Percentiles rank a stretch among this genome's conserved stretches.
These are phyloP conservation scores for Chloropsis cyanopogon DNA, from an alignment of 2,113 vertebrate species.

Conservation along the genomic window DNA sequence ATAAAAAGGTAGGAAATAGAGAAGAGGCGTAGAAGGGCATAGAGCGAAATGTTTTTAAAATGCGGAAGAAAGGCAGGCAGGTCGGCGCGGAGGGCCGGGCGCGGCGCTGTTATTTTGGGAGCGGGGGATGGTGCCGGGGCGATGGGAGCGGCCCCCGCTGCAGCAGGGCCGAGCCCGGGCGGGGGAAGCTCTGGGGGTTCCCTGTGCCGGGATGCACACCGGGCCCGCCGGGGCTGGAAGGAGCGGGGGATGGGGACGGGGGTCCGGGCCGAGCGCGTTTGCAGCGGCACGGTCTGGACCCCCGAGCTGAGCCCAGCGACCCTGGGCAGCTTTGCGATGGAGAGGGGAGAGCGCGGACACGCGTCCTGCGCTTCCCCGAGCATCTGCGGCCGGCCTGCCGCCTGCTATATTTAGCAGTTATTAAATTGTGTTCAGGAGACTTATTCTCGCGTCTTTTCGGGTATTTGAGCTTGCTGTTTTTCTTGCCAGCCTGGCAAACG, in stretches of 20 bases:
- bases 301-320: fast-evolving
- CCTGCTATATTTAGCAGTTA: not conserved
- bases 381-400: not conserved
- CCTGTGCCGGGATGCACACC: no score
- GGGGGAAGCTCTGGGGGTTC: not conserved
- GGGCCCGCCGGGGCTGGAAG: not conserved
- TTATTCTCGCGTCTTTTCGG: not conserved
- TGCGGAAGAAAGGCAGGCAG: not conserved
- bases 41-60: not conserved
- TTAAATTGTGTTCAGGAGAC: not conserved
- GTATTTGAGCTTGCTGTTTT: not conserved
- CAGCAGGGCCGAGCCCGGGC: not conserved
- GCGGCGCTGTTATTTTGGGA: not conserved
- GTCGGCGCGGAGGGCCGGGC: not conserved
- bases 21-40: no score
- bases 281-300: not conserved
- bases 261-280: not conserved
- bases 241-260: fast-evolving
- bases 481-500: not conserved
- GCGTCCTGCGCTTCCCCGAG: not conserved
- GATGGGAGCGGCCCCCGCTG: not conserved
- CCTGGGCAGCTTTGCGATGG: not conserved
- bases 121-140: not conserved
- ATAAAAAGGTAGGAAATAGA: no score
- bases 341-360: fast-evolving